Evolutionary conservation across 2,113 vertebrate genomes (phyloP), one percentile per base, ranked within the genome.

Genomic region (Theristicus caerulescens): DNA sequence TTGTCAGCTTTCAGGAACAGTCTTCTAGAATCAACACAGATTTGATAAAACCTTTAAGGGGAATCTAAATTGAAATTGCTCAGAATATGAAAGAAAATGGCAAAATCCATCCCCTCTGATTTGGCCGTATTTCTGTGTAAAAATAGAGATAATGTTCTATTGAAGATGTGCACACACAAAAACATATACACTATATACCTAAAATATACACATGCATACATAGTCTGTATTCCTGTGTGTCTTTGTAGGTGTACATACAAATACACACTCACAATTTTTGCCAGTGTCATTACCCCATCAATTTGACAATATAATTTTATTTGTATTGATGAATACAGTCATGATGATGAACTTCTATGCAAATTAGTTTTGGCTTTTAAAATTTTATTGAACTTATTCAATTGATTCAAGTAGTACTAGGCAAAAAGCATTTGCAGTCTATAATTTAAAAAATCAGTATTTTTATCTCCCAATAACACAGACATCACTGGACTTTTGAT

Each of bases 141-240:
- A 79, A 88, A 31, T 3, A 73, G 17, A 31, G 7, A 17, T 40
- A 69, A 58, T 65, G 31, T 4, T 58, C 16, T 49, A 6, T n/a
- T 82, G 32, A 52, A 86, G 19, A 59, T 20, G 9, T 7, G 21
- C 3, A 38, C 4, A 8, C 6, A n/a, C 19, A 22, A 1, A 24
- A 34, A 32, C 0, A 4, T 5, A 24, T 16, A 36, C 5, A 6
- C 7, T 67, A 27, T n/a, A 22, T 58, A 10, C 31, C 20, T 19
- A 40, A 58, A 54, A 69, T 11, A 27, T 36, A 6, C 9, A 6
- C 5, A 9, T 1, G 1, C 7, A 11, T 13, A 6, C 4, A 5
- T 6, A 27, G 3, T 46, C 49, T 44, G 6, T 17, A 6, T 11
- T 2, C 2, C 0, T 21, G 5, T 29, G 25, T 61, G 4, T 61